Percentiles rank a stretch among this genome's conserved stretches.
These are phyloP conservation scores for Tokudaia muenninki DNA, from an alignment of 2,797 vertebrate genomes.

Conservation along the genomic window DNA sequence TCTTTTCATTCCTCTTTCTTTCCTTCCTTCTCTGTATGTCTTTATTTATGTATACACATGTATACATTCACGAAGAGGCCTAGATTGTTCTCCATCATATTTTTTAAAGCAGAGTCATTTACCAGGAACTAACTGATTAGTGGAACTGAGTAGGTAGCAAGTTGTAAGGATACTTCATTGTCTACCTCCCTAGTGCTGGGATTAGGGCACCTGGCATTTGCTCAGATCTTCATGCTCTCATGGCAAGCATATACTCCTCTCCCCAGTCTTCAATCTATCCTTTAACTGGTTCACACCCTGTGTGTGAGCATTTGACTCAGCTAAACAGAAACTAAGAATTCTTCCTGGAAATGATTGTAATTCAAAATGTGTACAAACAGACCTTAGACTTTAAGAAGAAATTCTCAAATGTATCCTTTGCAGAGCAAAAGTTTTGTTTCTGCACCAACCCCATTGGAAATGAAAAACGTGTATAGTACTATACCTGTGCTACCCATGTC, in stretches of 20 bases:
- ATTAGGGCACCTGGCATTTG: too few species aligned
- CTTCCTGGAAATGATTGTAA: not conserved
- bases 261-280: not conserved
- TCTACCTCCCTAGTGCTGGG: not conserved
- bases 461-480: conserved; percentile 66
- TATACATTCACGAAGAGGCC: not conserved
- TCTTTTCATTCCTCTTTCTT: not conserved
- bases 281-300: not conserved
- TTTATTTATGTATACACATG: not conserved
- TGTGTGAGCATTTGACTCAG: not conserved
- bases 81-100: not conserved
- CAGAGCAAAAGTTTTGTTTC: conserved; percentile 55
- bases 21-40: too few species aligned
- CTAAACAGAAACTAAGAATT: not conserved
- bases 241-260: not conserved
- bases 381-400: conserved; percentile 69
- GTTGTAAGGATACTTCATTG: not conserved
- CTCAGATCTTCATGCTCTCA: not conserved
- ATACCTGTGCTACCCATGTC: conserved; percentile 66
- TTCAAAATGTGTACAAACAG: conserved; percentile 63
- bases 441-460: not conserved
- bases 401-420: conserved; percentile 9
- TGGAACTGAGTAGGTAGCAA: not conserved
- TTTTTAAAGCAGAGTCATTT: not conserved
- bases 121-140: not conserved